phyloP scores from a whole-genome alignment of 2,888 invertebrate species.

The Lepidonotus clava region DNA sequence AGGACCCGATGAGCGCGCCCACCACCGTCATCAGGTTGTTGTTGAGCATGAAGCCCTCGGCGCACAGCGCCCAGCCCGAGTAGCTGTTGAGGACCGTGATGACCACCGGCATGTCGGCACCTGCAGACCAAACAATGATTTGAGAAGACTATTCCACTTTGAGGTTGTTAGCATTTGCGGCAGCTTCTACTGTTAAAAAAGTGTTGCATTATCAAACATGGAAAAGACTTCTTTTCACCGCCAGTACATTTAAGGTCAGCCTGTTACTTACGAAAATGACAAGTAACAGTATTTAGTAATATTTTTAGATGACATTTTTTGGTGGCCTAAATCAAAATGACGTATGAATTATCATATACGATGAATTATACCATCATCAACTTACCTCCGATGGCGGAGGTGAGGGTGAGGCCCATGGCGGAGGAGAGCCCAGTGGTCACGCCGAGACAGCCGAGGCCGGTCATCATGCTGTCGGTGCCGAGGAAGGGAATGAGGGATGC shows the following conservation, averaged over 20 bases:
- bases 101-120: slow-evolving; percentile 96
- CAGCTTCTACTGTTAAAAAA: too few species aligned
- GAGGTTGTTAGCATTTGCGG: too few species aligned
- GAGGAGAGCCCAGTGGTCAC: slow-evolving; percentile 89
- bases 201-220: too few species aligned
- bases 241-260: too few species aligned
- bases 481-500: slow-evolving; percentile 88
- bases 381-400: slow-evolving; percentile 92
- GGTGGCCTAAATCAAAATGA: neutral
- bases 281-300: too few species aligned
- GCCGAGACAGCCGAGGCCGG: slow-evolving; percentile 88
- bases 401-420: slow-evolving; percentile 92
- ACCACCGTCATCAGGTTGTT: slow-evolving; percentile 95
- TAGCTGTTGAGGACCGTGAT: slow-evolving; percentile 95
- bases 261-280: too few species aligned
- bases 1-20: slow-evolving; percentile 93
- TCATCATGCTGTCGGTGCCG: slow-evolving; percentile 84
- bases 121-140: slow-evolving; percentile 82
- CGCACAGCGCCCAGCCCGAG: slow-evolving; percentile 95
- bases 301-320: too few species aligned
- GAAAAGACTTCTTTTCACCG: too few species aligned
- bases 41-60: slow-evolving; percentile 96
- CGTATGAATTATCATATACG: too few species aligned
- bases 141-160: too few species aligned
- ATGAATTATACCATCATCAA: too few species aligned